A percentile compares a stretch with the other conserved stretches of the same genome.
Conservation (phyloP, 1,140 invertebrate genomes). For the Tribolium madens region DNA sequence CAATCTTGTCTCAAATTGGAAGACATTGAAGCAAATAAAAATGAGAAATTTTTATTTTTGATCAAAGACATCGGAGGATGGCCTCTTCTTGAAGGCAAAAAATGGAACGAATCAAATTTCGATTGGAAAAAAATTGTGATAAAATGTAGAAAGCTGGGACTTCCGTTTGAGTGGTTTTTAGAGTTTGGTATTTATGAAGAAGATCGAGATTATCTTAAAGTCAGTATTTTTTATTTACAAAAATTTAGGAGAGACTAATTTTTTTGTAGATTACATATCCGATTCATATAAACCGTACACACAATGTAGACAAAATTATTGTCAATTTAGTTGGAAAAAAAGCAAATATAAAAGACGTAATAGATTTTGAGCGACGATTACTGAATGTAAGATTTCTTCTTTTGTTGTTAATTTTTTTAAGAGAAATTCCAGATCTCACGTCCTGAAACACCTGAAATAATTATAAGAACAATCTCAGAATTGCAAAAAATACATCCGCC, state of each 20-base stretch:
- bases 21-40: not conserved
- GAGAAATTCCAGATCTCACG: not conserved
- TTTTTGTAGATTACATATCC: not conserved
- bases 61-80: conserved; percentile 84
- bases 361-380: not conserved
- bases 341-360: not conserved
- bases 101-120: conserved; percentile 73
- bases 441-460: not conserved
- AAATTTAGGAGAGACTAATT: too few species aligned
- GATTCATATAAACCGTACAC: not conserved
- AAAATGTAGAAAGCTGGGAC: conserved; percentile 77
- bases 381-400: not conserved
- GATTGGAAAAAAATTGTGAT: conserved; percentile 84
- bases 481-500: conserved; percentile 8
- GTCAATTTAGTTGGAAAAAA: not conserved
- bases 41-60: not conserved
- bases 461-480: not conserved
- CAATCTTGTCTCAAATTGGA: conserved; percentile 29
- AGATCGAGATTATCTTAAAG: conserved; percentile 18
- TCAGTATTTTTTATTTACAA: not conserved
- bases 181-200: conserved; percentile 3
- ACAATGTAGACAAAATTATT: not conserved
- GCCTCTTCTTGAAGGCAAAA: conserved; percentile 82
- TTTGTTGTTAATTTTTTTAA: not conserved
- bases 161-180: conserved; percentile 17